Evolutionary conservation across 2,113 vertebrate genomes (phyloP), one percentile per base, ranked within the genome.

Genomic region (Prietella phreatophila): DNA sequence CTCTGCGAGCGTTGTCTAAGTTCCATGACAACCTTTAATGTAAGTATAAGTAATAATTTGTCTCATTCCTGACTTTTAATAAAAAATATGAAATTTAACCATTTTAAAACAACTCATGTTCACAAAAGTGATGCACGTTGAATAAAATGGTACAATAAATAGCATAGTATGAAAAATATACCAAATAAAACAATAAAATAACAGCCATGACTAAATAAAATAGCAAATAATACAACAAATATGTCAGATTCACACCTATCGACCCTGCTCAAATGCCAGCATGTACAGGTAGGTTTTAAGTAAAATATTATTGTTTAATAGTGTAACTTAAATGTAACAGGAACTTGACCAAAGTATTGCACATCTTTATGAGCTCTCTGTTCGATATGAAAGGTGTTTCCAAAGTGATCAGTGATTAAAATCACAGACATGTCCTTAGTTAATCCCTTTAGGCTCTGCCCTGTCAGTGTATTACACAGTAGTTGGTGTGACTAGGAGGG

Each of bases 381-480:
- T 42, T 39, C 39, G 22, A 82, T 42, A 82, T 27, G 5, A 82
- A 39, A 82, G 6, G 13, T 42, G 33, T 11, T 42, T 82, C 13
- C 22, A 60, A 61, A 27, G 33, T 61, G 33, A 82, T 30, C 55
- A 56, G 55, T 82, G 30, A 82, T 19, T 58, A 60, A 60, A 82
- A 82, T 25, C 25, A 79, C 7, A 5, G 13, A 50, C 42, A n/a
- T 78, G n/a, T 78, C 3, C 47, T 55, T 25, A 27, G 47, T 14
- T 61, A 79, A 76, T 80, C 58, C 30, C 76, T 55, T 33, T 36
- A 80, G n/a, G 36, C n/a, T 20, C n/a, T 83, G 83, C 39, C 47
- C 39, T 42, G 55, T 17, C 58, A 14, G 60, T 79, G 20, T 27
- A 69, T 79, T 81, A 81, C 61, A 30, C n/a, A 55, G 61, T n/a